Conservation (phyloP, 2,888 invertebrate genomes). For the Catocala sponsa region DNA sequence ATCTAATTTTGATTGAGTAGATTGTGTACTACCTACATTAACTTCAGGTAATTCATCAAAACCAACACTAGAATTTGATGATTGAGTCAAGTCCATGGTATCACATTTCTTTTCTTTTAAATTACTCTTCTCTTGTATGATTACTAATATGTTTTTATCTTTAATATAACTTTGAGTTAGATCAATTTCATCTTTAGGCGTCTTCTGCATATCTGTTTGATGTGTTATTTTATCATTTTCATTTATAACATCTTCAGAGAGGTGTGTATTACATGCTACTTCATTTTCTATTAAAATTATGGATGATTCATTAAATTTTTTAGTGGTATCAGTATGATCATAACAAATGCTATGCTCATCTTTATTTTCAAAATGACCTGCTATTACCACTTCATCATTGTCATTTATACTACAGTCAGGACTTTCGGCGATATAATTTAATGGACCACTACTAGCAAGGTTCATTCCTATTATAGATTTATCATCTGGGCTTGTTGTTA, state of each 20-base stretch:
- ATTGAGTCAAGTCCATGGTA: conserved; percentile 69
- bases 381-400: conserved; percentile 4
- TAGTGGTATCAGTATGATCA: not conserved
- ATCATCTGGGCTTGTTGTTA: conserved; percentile 54
- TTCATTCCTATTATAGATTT: conserved; percentile 4
- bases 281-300: not conserved
- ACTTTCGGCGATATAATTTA: conserved; percentile 4
- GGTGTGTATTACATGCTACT: no score
- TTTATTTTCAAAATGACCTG: not conserved
- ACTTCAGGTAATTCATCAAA: conserved; percentile 65
- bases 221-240: not conserved
- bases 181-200: conserved; percentile 52
- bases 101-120: conserved; percentile 29
- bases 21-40: conserved; percentile 51
- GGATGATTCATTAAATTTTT: conserved; percentile 1
- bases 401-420: conserved; percentile 11
- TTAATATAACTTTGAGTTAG: conserved; percentile 59
- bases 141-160: conserved; percentile 14
- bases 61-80: conserved; percentile 59
- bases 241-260: no score
- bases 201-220: conserved; percentile 1
- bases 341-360: not conserved
- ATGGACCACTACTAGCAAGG: not conserved
- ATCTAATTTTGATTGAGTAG: conserved; percentile 47
- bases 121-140: conserved; percentile 16